phyloP scores from a whole-genome alignment of 2,888 invertebrate genomes.

The Leptinotarsa tumamoca region DNA sequence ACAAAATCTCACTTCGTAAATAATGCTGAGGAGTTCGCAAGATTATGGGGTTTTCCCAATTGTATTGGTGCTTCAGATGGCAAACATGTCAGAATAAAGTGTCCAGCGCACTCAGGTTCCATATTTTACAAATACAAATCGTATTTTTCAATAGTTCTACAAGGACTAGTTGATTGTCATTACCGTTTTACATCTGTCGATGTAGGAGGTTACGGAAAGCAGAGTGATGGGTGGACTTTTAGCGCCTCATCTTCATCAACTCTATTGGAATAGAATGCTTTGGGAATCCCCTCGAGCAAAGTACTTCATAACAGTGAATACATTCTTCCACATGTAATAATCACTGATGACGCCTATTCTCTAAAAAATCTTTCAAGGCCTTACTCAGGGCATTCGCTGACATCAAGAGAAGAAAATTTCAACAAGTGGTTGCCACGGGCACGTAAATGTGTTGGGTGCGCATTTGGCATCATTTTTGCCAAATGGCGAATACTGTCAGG shows the following conservation, averaged over 20 bases:
- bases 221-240: too few species aligned
- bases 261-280: too few species aligned
- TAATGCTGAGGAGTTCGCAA: too few species aligned
- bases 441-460: too few species aligned
- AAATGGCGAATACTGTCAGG: not conserved
- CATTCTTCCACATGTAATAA: not conserved
- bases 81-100: not conserved
- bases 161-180: not conserved
- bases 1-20: too few species aligned
- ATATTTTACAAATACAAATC: not conserved
- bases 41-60: not conserved
- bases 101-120: not conserved
- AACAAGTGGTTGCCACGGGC: too few species aligned
- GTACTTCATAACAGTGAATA: too few species aligned
- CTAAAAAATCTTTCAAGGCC: not conserved
- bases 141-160: not conserved
- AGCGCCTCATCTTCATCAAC: too few species aligned
- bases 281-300: too few species aligned
- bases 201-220: not conserved
- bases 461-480: not conserved
- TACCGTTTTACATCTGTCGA: not conserved
- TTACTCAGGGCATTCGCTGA: too few species aligned
- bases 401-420: too few species aligned
- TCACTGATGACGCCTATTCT: not conserved
- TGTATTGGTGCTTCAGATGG: not conserved